Evolutionary conservation across 2,888 invertebrate genomes (phyloP), one percentile per base, ranked within the genome.

Genomic region (Baronia brevicornis): DNA sequence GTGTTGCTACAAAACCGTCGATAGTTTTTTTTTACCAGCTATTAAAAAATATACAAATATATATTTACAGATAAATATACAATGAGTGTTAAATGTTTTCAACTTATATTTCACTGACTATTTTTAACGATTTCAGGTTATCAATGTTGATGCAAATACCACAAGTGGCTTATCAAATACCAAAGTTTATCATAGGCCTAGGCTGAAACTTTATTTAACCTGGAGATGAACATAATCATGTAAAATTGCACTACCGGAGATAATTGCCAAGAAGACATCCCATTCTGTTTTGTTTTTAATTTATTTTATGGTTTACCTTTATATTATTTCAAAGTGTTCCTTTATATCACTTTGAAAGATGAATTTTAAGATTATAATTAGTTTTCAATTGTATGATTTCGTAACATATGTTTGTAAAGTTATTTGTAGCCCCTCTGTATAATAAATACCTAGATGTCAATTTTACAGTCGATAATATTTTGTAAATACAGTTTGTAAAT

Each of bases 111-210:
- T 22, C 19, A 13, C n/a, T n/a, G 23, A 15, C 22, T 24, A 15
- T 26, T 22, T 31, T 49, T 43, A 45, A 42, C 48, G 48, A 67
- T 89, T 87, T 41, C 87, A 94, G 94, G 71, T 90, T 94, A 87
- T 93, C 93, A 40, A 90, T 94, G 75, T 86, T 94, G 56, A 92
- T 93, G 89, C 93, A 94, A 54, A 91, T 94, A 67, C 94, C 94
- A 51, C 89, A 93, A 78, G 89, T 91, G 61, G 91, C 92, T 36
- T 91, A 90, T 71, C 90, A 91, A 74, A 87, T 94, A 84, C 94
- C 94, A 60, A 94, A 93, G 85, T 94, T 93, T 68, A 92, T 94
- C 50, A 86, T 94, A 85, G 92, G 93, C 41, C 86, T 93, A 55
- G 92, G 93, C 63, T 94, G 88, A 53, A 32, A 26, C 9, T 17